phyloP scores from a whole-genome alignment of 2,113 vertebrate species.

The Macquaria australasica region DNA sequence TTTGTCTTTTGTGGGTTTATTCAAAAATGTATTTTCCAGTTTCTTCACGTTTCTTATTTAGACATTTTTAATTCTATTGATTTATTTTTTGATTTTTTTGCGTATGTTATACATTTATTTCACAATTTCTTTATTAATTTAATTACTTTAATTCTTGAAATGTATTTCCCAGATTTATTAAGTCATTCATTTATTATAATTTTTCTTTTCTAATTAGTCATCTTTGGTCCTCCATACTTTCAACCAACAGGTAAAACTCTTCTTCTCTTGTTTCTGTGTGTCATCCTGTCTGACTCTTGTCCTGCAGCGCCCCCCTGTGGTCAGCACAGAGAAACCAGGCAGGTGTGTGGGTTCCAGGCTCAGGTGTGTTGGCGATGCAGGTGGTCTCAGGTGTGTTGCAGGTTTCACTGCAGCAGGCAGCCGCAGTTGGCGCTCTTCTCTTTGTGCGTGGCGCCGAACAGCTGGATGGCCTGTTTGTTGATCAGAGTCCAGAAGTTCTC shows the following conservation, averaged over 20 bases:
- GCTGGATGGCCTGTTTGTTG: constrained; percentile 47
- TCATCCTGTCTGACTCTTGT: background rate
- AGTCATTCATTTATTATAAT: too few species aligned
- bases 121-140: background rate
- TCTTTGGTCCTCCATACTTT: background rate
- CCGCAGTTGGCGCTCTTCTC: constrained; percentile 54
- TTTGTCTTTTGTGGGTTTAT: background rate
- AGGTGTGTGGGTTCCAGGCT: background rate
- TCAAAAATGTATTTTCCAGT: background rate
- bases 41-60: background rate
- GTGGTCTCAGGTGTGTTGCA: background rate
- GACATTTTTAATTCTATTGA: background rate
- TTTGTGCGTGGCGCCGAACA: constrained; percentile 30
- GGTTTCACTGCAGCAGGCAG: constrained; percentile 64
- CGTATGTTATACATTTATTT: background rate
- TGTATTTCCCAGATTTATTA: background rate
- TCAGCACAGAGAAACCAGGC: background rate
- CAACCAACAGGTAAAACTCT: background rate
- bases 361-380: background rate
- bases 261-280: background rate
- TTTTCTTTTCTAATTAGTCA: background rate
- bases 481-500: constrained; percentile 71
- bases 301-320: constrained; percentile 36
- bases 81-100: too few species aligned
- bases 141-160: background rate